Evolutionary conservation across 1,140 invertebrate genomes (phyloP).

Genomic region (Ceratoteleas bidentatus): DNA sequence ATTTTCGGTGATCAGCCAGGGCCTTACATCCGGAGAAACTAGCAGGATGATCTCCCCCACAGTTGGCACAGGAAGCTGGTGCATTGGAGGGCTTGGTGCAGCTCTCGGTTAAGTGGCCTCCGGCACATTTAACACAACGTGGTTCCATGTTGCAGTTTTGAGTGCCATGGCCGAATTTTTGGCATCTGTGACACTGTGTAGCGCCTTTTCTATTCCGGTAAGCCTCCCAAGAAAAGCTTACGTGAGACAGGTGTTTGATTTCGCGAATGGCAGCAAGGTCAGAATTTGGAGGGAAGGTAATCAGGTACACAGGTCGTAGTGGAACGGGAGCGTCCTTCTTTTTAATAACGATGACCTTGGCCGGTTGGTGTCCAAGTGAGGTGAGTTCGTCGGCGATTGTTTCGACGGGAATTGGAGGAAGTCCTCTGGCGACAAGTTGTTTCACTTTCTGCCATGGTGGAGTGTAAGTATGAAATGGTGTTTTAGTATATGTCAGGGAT

Average conservation of each 20-base stretch:
- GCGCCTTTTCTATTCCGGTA: constrained; percentile 7
- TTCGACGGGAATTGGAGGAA: too few species aligned
- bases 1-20: too few species aligned
- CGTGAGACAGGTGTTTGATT: constrained; percentile 13
- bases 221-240: neutral
- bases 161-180: constrained; percentile 4
- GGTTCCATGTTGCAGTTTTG: constrained; percentile 3
- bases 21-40: constrained; percentile 25
- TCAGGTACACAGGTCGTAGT: neutral
- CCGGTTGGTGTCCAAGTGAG: neutral
- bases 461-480: too few species aligned
- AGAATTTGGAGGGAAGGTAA: neutral
- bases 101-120: neutral
- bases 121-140: constrained; percentile 13
- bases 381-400: neutral
- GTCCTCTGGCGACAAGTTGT: too few species aligned
- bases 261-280: neutral
- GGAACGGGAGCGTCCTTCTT: constrained; percentile 5
- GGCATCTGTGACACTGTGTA: constrained; percentile 14
- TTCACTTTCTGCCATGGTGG: too few species aligned
- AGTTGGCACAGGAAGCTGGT: constrained; percentile 48
- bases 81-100: constrained; percentile 1
- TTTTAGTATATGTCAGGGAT: too few species aligned
- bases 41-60: constrained; percentile 37
- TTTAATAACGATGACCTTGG: constrained; percentile 10